A percentile compares a stretch with the other conserved stretches of the same genome.
Conservation (phyloP, 1,140 invertebrate genomes). For the Lordiphosa stackelbergi region DNA sequence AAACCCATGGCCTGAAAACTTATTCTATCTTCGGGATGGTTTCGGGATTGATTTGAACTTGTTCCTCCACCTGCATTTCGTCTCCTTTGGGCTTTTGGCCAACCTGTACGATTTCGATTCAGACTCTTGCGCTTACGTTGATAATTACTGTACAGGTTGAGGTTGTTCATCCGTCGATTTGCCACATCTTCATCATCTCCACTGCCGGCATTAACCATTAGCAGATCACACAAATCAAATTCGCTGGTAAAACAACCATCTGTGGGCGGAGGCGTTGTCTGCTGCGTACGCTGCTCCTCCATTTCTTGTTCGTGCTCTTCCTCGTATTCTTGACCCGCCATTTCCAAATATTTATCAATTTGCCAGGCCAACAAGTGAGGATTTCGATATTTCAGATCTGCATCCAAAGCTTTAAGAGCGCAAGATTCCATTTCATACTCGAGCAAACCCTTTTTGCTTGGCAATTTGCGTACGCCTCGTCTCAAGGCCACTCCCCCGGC, state of each 20-base stretch:
- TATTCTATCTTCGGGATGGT: conserved; percentile 35
- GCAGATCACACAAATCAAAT: conserved; percentile 64
- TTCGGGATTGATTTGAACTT: conserved; percentile 14
- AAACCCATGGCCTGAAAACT: conserved; percentile 44
- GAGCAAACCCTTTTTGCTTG: conserved; percentile 64
- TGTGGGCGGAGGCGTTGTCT: conserved; percentile 58
- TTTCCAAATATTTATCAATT: conserved; percentile 64
- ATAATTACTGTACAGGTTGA: conserved; percentile 49
- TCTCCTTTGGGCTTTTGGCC: conserved; percentile 80
- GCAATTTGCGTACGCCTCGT: conserved; percentile 58
- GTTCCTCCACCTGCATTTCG: conserved; percentile 20
- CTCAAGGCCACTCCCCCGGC: conserved; percentile 12
- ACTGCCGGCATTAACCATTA: conserved; percentile 39
- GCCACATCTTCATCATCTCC: conserved; percentile 49
- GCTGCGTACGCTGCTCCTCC: conserved; percentile 1
- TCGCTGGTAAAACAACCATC: conserved; percentile 68
- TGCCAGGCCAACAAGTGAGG: conserved; percentile 50
- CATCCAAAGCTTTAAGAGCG: conserved; percentile 52
- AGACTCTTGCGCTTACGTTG: conserved; percentile 66
- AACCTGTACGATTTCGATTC: conserved; percentile 80
- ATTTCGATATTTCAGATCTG: conserved; percentile 49
- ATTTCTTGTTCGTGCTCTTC: conserved; percentile 9
- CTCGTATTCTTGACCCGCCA: conserved; percentile 37
- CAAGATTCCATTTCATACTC: conserved; percentile 65
- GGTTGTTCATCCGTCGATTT: conserved; percentile 29